A percentile compares a stretch with the other conserved stretches of the same genome.
phyloP scores from a whole-genome alignment of 2,113 vertebrate genomes.

The Paratilapia polleni region DNA sequence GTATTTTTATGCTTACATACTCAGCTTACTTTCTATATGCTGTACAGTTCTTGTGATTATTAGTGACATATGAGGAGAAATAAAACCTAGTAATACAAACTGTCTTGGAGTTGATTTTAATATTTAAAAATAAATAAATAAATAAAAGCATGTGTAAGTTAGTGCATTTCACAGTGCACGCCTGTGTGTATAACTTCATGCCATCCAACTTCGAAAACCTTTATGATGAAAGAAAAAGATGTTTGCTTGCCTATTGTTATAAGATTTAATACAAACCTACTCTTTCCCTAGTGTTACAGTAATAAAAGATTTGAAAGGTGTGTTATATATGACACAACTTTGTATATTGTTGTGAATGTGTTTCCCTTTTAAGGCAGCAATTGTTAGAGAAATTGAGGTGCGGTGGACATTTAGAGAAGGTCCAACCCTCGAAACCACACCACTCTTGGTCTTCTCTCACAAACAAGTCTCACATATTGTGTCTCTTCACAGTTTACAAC shows the following conservation, averaged over 20 bases:
- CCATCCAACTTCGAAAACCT: not conserved
- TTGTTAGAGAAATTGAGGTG: not conserved
- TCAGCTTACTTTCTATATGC: not conserved
- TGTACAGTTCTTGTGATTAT: not conserved
- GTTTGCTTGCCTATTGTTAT: not conserved
- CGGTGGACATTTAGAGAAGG: not conserved
- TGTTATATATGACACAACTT: not conserved
- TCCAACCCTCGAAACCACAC: constrained; percentile 45
- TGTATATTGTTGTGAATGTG: not conserved
- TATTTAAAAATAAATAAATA: not conserved
- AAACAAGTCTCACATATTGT: constrained; percentile 45
- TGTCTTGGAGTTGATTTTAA: too few species aligned
- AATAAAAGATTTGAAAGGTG: not conserved
- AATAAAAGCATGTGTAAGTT: not conserved
- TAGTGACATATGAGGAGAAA: not conserved
- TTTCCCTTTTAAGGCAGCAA: not conserved
- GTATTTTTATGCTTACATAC: too few species aligned
- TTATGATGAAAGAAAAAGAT: not conserved
- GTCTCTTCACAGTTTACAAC: constrained; percentile 42
- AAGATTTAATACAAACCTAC: not conserved
- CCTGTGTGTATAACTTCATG: not conserved
- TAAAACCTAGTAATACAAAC: too few species aligned
- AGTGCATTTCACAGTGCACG: not conserved
- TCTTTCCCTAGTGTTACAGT: not conserved
- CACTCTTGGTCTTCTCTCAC: constrained; percentile 20